These are phyloP conservation scores for Drosophila eugracilis DNA, from an alignment of 1,140 invertebrate genomes.

Conservation along the genomic window DNA sequence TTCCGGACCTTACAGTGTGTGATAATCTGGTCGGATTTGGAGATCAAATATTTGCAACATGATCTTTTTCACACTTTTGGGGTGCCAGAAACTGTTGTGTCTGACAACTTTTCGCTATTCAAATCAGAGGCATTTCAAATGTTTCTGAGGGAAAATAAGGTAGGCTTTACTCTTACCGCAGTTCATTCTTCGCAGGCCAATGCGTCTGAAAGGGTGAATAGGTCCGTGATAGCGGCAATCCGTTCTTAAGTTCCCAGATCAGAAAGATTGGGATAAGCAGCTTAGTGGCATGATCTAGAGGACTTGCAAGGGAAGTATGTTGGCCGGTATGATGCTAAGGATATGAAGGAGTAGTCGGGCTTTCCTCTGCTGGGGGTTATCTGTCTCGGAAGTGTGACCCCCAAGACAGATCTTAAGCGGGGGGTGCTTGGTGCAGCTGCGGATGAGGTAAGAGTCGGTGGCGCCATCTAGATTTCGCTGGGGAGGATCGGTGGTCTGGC, in stretches of 20 bases:
- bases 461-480: too few relatives aligned
- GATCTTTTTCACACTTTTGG: neutral
- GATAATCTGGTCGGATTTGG: too few relatives aligned
- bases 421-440: too few relatives aligned
- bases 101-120: neutral
- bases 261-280: neutral
- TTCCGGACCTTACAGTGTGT: too few relatives aligned
- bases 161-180: neutral
- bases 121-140: neutral
- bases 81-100: neutral
- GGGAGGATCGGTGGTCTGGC: too few relatives aligned
- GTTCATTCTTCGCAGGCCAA: conserved; percentile 1
- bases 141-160: neutral
- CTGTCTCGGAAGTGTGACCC: too few relatives aligned
- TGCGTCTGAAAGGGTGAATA: neutral
- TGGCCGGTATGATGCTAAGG: too few relatives aligned
- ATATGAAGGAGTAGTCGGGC: too few relatives aligned
- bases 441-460: too few relatives aligned
- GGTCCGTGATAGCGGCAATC: conserved; percentile 1
- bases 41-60: neutral
- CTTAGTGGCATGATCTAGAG: conserved; percentile 14
- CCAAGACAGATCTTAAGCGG: too few relatives aligned
- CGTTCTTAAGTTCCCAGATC: neutral
- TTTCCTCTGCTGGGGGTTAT: too few relatives aligned
- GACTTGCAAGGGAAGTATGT: too few relatives aligned